phyloP scores from a whole-genome alignment of 2,113 vertebrate genomes.

The Sylvietta virens region DNA sequence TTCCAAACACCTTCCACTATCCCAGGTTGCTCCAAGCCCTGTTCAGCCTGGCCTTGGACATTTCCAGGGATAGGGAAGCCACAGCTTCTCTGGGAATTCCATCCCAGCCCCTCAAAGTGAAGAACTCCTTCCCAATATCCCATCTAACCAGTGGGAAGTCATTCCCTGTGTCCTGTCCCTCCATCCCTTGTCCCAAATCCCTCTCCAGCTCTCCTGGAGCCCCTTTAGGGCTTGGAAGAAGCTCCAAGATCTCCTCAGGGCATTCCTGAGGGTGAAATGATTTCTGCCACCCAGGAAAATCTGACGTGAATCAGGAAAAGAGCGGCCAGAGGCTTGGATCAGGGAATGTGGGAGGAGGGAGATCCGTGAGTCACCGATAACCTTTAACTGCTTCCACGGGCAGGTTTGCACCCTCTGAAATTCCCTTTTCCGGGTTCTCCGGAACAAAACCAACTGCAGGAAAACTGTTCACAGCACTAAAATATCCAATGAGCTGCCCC shows the following conservation, averaged over 20 bases:
- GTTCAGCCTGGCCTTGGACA: rapidly evolving
- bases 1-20: neutral
- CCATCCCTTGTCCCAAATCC: neutral
- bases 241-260: neutral
- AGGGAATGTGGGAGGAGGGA: neutral
- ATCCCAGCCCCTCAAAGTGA: neutral
- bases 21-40: neutral
- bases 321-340: rapidly evolving
- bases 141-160: neutral
- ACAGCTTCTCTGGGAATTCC: neutral
- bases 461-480: rapidly evolving
- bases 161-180: neutral
- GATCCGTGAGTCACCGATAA: neutral
- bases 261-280: neutral
- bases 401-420: neutral
- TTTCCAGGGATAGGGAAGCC: neutral
- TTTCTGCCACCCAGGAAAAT: neutral
- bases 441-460: neutral
- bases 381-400: neutral
- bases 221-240: neutral
- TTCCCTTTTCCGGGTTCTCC: neutral
- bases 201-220: neutral
- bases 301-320: rapidly evolving
- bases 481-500: rapidly evolving
- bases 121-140: neutral